phyloP scores from a whole-genome alignment of 2,113 vertebrate genomes.

The Corvus cornix region DNA sequence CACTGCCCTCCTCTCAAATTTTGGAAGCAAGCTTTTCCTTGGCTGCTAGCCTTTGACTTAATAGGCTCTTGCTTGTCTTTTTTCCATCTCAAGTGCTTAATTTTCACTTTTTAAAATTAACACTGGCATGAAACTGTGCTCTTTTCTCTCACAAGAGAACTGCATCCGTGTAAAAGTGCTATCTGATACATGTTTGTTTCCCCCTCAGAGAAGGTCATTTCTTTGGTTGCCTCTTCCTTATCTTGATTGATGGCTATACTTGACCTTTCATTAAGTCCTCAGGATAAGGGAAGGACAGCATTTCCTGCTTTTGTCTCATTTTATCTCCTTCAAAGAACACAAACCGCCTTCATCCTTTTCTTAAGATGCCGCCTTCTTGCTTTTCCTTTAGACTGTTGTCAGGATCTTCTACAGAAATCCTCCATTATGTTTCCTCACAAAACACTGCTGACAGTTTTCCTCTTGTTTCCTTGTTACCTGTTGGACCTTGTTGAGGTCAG shows the following conservation, averaged over 20 bases:
- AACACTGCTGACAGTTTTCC: not conserved
- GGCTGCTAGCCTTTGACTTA: not conserved
- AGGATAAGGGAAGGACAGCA: constrained; percentile 70
- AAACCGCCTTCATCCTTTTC: constrained; percentile 31
- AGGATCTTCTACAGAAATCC: not conserved
- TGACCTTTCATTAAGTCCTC: constrained; percentile 62
- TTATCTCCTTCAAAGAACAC: constrained; percentile 58
- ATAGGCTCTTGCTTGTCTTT: not conserved
- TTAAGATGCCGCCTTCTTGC: not conserved
- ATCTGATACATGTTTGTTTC: not conserved
- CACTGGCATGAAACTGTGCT: not conserved
- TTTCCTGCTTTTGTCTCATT: constrained; percentile 76
- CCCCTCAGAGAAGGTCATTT: constrained; percentile 32
- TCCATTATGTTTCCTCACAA: not conserved
- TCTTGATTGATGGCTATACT: constrained; percentile 67
- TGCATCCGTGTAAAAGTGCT: not conserved
- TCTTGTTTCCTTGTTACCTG: constrained; percentile 23
- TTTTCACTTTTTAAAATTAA: not conserved
- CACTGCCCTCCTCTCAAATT: not conserved
- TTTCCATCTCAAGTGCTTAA: not conserved
- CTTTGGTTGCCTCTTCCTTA: constrained; percentile 38
- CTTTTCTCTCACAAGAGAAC: not conserved
- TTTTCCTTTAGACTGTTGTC: not conserved
- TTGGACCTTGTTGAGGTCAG: not conserved
- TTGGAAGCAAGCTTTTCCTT: not conserved